Evolutionary conservation across 2,113 vertebrate species (phyloP), one percentile per base, ranked within the genome.

Genomic region (Menura novaehollandiae): DNA sequence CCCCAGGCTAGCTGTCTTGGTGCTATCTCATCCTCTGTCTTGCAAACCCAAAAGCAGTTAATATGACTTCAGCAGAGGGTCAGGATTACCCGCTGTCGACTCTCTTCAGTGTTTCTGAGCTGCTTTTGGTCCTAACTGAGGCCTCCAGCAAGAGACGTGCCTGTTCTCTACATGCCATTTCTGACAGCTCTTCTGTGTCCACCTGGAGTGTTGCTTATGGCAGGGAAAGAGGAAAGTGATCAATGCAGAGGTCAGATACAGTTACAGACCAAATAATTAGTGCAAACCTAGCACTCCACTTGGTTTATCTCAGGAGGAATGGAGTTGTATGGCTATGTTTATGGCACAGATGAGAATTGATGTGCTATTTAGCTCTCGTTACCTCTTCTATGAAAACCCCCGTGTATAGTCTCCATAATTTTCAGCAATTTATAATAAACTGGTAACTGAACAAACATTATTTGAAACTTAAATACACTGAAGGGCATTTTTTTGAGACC

Each of bases 1-100:
- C 98, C 97, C 96, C 97, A 97, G 97, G 98, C 98, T 92, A 98
- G 92, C 82, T 93, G 19, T 95, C 96, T 97, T 93, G 97, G 91
- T 96, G 72, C 79, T 91, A 77, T 95, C 73, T 74, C 93, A 93
- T 94, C 96, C 81, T 93, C 76, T 75, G 39, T 85, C 91, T 82
- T 90, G 78, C 55, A 93, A 89, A 78, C 85, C 92, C 85, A 28
- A 85, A 93, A 62, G 68, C n/a, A 96, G 96, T 97, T 64, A 93
- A 88, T 84, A 67, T 91, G 81, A 74, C 86, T 95, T 91, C 49
- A 92, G 53, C 78, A 52, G n/a, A 92, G 72, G 96, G 85, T 91
- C 95, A 83, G 83, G 76, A 59, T 94, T 80, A 81, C 55, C 79
- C 0, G 14, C 76, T 85, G 59, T 39, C 20, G 1, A n/a, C 82